Conservation (phyloP, 2,797 vertebrate species). For the Buceros bicornis region DNA sequence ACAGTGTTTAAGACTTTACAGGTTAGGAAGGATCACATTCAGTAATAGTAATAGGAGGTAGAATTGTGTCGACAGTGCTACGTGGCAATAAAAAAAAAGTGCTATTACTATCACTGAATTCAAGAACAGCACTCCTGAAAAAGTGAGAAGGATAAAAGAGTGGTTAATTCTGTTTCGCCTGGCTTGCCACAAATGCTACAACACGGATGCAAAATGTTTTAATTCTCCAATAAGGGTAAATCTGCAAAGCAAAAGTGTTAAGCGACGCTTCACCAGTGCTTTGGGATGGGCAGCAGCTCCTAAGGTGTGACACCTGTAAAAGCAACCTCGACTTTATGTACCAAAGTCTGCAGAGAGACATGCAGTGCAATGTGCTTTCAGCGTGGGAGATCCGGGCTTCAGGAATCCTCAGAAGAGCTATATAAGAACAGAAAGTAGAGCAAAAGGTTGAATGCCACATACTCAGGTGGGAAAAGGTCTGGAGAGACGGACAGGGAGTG, state of each 20-base stretch:
- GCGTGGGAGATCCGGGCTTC: neutral
- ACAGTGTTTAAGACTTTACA: conserved; percentile 48
- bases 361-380: neutral
- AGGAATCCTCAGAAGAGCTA: neutral
- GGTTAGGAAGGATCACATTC: conserved; percentile 79
- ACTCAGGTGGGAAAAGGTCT: neutral
- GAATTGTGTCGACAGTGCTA: conserved; percentile 59
- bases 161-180: conserved; percentile 40
- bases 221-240: neutral
- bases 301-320: conserved; percentile 5
- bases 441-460: neutral
- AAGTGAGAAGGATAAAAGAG: conserved; percentile 66
- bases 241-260: conserved; percentile 67
- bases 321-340: neutral
- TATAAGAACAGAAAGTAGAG: neutral
- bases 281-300: neutral
- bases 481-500: neutral
- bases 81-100: conserved; percentile 30
- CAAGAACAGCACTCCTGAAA: conserved; percentile 78
- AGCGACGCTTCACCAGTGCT: neutral
- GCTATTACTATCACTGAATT: conserved; percentile 81
- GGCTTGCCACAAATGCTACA: neutral
- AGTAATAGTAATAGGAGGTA: conserved; percentile 71
- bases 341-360: neutral
- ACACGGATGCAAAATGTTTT: neutral